Evolutionary conservation across 2,888 invertebrate species (phyloP).

Genomic region (Agrochola lychnidis): DNA sequence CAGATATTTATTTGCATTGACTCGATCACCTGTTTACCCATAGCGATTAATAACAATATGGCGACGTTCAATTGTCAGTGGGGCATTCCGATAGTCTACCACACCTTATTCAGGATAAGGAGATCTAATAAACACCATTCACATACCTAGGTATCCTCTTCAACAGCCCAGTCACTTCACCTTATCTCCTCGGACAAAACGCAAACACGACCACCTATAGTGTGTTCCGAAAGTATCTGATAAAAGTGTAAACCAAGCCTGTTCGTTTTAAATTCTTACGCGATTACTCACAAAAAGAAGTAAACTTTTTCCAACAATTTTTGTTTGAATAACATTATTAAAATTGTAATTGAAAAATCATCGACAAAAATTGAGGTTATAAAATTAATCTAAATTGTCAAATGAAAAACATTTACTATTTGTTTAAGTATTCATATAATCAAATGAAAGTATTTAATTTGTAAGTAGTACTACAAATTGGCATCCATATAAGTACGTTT

Average conservation of each 20-base stretch:
- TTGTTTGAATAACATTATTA: neutral
- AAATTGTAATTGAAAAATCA: neutral
- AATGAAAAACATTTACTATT: neutral
- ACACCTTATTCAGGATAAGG: too few relatives aligned
- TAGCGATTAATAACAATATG: neutral
- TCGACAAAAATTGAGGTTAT: neutral
- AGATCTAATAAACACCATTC: too few relatives aligned
- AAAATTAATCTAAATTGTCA: too few relatives aligned
- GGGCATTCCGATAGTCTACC: constrained; percentile 7
- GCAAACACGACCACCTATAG: constrained; percentile 7
- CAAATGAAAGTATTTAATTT: neutral
- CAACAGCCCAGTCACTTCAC: neutral
- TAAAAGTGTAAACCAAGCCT: neutral
- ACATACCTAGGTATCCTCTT: neutral
- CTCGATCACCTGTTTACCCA: neutral
- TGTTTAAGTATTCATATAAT: too few relatives aligned
- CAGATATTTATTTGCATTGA: neutral
- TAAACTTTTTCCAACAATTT: neutral
- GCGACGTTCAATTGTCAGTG: neutral
- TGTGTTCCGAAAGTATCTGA: neutral
- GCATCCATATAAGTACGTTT: neutral
- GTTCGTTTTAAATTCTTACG: neutral
- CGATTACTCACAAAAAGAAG: neutral
- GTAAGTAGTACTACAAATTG: neutral
- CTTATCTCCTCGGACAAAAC: constrained; percentile 34